Conservation (phyloP, 2,888 invertebrate genomes). For the Carpatolechia fugitivella region DNA sequence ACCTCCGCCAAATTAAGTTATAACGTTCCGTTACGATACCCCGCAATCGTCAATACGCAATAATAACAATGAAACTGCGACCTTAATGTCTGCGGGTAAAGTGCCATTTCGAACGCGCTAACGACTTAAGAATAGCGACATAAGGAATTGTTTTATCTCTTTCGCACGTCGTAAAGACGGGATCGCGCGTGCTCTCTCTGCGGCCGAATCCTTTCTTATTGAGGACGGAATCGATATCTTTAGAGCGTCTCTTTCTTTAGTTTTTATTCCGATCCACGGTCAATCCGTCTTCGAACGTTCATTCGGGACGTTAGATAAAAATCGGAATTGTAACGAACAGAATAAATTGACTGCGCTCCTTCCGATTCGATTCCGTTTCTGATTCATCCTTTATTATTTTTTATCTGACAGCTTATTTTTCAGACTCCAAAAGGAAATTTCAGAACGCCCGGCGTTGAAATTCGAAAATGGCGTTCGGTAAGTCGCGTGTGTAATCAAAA, state of each 20-base stretch:
- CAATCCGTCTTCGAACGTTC: conserved; percentile 72
- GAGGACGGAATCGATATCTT: conserved; percentile 70
- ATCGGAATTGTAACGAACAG: conserved; percentile 64
- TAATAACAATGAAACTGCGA: conserved; percentile 73
- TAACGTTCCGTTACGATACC: conserved; percentile 70
- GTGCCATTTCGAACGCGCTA: conserved; percentile 67
- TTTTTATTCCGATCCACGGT: conserved; percentile 69
- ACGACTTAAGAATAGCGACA: conserved; percentile 75
- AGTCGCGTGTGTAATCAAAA: conserved; percentile 34
- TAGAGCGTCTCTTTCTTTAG: conserved; percentile 69
- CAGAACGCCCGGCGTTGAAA: neutral
- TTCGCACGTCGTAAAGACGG: conserved; percentile 73
- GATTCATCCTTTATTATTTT: conserved; percentile 55
- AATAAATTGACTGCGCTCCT: conserved; percentile 63
- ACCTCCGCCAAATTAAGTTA: conserved; percentile 67
- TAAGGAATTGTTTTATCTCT: conserved; percentile 78
- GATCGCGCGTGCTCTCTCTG: conserved; percentile 62
- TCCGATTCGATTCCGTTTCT: conserved; percentile 54
- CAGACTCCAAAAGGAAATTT: conserved; percentile 20
- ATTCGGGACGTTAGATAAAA: conserved; percentile 68
- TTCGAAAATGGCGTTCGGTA: conserved; percentile 11
- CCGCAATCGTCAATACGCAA: conserved; percentile 65
- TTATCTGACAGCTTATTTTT: conserved; percentile 46
- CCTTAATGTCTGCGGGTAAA: conserved; percentile 68
- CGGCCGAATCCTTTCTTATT: conserved; percentile 57